Evolutionary conservation across 2,888 invertebrate genomes (phyloP).

Genomic region (Herminia tarsipennalis): DNA sequence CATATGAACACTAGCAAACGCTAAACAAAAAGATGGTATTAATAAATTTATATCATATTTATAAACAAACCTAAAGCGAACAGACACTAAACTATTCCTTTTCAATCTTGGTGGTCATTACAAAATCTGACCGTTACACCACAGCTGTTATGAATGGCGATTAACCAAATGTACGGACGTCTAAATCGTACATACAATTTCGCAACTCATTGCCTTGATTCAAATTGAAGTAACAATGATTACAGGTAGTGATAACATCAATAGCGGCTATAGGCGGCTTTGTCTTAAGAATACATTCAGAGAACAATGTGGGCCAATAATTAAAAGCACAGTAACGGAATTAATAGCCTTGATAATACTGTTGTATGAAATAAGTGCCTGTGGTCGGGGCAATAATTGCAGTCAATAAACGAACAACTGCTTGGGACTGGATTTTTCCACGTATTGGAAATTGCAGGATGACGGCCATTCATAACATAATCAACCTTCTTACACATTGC

Average conservation of each 20-base stretch:
- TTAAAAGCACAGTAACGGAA: constrained; percentile 11
- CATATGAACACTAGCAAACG: no score
- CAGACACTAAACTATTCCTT: no score
- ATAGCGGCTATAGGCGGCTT: constrained; percentile 21
- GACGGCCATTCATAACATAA: no score
- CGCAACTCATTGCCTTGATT: constrained; percentile 34
- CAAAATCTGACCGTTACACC: neutral
- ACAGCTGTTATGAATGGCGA: neutral
- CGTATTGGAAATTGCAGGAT: no score
- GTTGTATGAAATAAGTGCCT: neutral
- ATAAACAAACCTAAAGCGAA: no score
- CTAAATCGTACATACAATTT: constrained; percentile 8
- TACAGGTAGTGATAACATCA: constrained; percentile 27
- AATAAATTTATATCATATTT: neutral
- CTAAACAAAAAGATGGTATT: no score
- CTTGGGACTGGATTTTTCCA: no score
- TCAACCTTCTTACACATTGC: no score
- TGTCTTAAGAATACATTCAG: constrained; percentile 27
- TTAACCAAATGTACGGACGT: neutral
- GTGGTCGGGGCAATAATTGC: no score
- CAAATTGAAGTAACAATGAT: constrained; percentile 34
- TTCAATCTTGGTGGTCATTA: no score
- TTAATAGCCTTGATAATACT: constrained; percentile 20
- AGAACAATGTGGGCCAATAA: constrained; percentile 33
- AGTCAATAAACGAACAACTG: no score